Evolutionary conservation across 2,888 invertebrate species (phyloP).

Genomic region (Lasioglossum leucozonium): DNA sequence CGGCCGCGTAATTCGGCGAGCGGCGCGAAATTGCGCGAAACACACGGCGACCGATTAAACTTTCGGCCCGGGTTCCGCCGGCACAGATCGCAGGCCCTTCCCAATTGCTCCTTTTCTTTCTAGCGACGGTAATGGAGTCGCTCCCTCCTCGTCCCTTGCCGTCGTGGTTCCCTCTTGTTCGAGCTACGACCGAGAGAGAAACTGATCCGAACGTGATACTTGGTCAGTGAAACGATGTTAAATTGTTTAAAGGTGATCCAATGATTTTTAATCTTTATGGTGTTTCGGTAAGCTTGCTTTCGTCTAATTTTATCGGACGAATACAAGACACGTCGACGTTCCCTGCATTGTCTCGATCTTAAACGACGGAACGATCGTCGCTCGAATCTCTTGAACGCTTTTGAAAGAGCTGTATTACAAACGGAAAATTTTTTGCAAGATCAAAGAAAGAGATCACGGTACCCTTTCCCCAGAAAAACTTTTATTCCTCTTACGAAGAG

Average conservation of each 20-base stretch:
- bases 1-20: slow-evolving; percentile 25
- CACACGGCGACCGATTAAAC: slow-evolving; percentile 29
- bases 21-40: slow-evolving; percentile 25
- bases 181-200: not conserved
- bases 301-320: not conserved
- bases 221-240: too few relatives aligned
- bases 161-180: not conserved
- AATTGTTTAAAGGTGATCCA: too few relatives aligned
- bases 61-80: slow-evolving; percentile 9
- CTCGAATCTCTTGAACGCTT: not conserved
- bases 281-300: too few relatives aligned
- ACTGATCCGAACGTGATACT: not conserved
- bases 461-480: not conserved
- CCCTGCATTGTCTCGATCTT: not conserved
- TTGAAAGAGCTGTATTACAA: not conserved
- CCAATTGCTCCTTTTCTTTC: not conserved
- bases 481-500: not conserved
- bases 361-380: not conserved
- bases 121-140: not conserved
- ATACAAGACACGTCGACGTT: not conserved
- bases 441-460: not conserved
- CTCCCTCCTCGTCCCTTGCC: not conserved
- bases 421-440: not conserved
- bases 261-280: too few relatives aligned
- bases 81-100: slow-evolving; percentile 3